These are phyloP conservation scores for Sebastes nivosus DNA, from an alignment of 2,797 vertebrate genomes.

Conservation along the genomic window DNA sequence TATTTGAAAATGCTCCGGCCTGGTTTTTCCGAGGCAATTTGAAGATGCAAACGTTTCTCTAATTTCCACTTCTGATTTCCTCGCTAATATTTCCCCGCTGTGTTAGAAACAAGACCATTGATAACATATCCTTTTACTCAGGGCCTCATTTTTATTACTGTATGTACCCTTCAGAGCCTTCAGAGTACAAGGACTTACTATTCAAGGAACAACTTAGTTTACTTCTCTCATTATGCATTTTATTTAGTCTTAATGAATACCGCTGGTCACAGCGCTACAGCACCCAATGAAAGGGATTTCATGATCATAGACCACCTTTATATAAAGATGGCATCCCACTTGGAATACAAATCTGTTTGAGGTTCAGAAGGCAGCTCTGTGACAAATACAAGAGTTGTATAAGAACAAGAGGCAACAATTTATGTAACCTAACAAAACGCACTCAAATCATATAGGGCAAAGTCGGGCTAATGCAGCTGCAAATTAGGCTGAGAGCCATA, in stretches of 20 bases:
- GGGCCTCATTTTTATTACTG: constrained; percentile 7
- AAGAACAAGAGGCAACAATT: constrained; percentile 27
- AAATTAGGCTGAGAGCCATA: constrained; percentile 17
- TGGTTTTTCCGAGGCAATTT: constrained; percentile 31
- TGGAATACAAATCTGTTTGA: constrained; percentile 34
- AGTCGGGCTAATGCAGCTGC: constrained; percentile 16
- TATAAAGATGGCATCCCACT: constrained; percentile 28
- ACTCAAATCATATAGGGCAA: constrained; percentile 13
- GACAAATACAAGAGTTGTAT: constrained; percentile 6
- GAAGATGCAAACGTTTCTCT: constrained; percentile 44
- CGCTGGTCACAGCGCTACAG: constrained; percentile 27
- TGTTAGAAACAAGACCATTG: constrained; percentile 17
- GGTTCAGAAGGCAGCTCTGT: constrained; percentile 12
- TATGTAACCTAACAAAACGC: constrained; percentile 8
- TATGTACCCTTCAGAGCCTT: constrained; percentile 9
- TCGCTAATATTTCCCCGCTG: constrained; percentile 3
- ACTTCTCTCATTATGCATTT: constrained; percentile 36
- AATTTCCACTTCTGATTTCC: constrained; percentile 38
- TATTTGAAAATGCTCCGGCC: constrained; percentile 38
- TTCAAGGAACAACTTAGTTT: constrained; percentile 51
- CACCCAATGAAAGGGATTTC: constrained; percentile 49
- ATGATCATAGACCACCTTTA: constrained; percentile 42
- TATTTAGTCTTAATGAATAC: constrained; percentile 53
- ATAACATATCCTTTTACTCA: constrained; percentile 10
- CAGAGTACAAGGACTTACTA: constrained; percentile 1